These are phyloP conservation scores for Gymnothorax reevesii DNA, from an alignment of 2,797 vertebrate species.

Conservation along the genomic window DNA sequence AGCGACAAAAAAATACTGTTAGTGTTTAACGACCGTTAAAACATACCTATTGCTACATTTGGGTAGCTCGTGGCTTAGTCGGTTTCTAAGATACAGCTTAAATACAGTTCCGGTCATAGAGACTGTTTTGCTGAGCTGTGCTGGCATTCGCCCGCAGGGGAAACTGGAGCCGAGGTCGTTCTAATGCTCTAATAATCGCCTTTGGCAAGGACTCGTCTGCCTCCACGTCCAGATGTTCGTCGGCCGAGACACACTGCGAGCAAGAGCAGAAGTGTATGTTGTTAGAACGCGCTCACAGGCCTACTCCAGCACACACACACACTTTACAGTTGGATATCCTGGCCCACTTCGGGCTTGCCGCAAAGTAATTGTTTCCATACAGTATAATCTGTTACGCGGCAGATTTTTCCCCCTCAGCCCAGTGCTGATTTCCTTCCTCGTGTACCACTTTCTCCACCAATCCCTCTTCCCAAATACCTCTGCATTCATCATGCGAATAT, in stretches of 20 bases:
- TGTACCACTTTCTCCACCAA: conserved; percentile 37
- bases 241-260: conserved; percentile 63
- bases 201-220: conserved; percentile 56
- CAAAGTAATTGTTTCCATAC: conserved; percentile 73
- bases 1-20: conserved; percentile 6
- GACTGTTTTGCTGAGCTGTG: conserved; percentile 42
- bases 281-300: conserved; percentile 9
- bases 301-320: conserved; percentile 1
- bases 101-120: neutral
- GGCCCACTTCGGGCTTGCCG: conserved; percentile 66
- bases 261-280: conserved; percentile 57
- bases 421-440: conserved; percentile 27
- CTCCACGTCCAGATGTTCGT: conserved; percentile 65
- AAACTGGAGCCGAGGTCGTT: conserved; percentile 39
- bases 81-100: conserved; percentile 20
- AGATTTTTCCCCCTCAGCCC: neutral
- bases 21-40: neutral
- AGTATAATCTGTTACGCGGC: conserved; percentile 53
- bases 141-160: conserved; percentile 55
- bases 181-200: conserved; percentile 57
- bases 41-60: neutral
- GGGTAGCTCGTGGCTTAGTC: neutral
- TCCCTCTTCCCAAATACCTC: conserved; percentile 28
- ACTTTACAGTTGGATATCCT: conserved; percentile 44
- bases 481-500: conserved; percentile 44